A percentile compares a stretch with the other conserved stretches of the same genome.
Evolutionary conservation across 2,113 vertebrate genomes (phyloP).

Genomic region (Heterocephalus glaber): DNA sequence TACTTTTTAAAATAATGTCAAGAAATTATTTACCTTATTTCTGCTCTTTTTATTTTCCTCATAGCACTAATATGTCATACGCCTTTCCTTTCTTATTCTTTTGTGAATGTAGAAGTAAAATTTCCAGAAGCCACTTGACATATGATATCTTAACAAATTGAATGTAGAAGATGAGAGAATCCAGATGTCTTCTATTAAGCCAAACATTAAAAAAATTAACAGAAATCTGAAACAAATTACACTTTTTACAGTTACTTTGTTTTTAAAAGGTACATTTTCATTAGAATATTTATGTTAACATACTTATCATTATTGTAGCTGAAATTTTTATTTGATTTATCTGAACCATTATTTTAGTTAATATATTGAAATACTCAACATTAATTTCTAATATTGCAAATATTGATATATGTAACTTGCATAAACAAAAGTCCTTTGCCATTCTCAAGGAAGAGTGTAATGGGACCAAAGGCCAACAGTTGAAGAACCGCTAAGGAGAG

Average conservation of each 20-base stretch:
- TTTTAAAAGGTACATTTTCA: constrained; percentile 11
- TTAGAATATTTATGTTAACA: not conserved
- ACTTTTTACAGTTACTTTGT: not conserved
- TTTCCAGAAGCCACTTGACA: not conserved
- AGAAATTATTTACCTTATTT: not conserved
- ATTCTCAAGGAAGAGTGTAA: not conserved
- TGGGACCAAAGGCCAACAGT: not conserved
- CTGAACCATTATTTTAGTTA: not conserved
- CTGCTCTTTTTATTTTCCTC: not conserved
- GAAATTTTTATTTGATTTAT: not conserved
- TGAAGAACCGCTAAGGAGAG: not conserved
- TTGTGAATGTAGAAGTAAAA: not conserved
- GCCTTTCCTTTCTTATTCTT: not conserved
- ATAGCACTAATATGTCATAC: not conserved
- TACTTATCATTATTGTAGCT: not conserved
- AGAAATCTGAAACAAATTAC: not conserved
- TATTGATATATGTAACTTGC: not conserved
- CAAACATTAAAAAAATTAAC: not conserved
- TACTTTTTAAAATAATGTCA: not conserved
- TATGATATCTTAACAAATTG: not conserved
- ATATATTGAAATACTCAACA: not conserved
- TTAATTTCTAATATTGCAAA: constrained; percentile 8
- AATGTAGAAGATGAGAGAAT: not conserved
- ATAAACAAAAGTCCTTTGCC: not conserved
- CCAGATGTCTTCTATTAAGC: not conserved